Base-by-base conservation (phyloP, 2,888 invertebrate species). In the Drosophila meridiana region DNA sequence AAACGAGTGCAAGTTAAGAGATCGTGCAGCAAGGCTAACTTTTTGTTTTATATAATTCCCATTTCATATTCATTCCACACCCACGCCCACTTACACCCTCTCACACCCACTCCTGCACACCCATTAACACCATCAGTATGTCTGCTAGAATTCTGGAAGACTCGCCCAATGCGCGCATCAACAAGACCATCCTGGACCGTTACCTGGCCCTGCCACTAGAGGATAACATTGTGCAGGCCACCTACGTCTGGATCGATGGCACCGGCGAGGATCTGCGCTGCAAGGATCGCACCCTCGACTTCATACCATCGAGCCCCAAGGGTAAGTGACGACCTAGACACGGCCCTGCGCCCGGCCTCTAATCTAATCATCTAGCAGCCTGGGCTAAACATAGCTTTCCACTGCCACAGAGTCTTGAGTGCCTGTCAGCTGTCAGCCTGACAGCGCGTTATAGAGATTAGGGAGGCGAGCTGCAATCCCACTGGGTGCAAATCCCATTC, bases 231-330 rank as follows among this genome's bases (percentile, higher is more conserved):
- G 95, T 97, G 63, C 96, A 97, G 92, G 98, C 97, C 48, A 97
- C 97, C 60, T 99, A 99, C 93, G 95, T 98, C 64, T 99, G 98
- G 98, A 97, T 99, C 87, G 98, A 99, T 92, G 98, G 98, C 36
- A 96, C 97, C 28, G 98, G 97, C 30, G 98, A 98, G 92, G 95
- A 96, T 90, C 91, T 98, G 62, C 95, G 98, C 72, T 96, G 96
- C 93, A 99, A 99, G 93, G 98, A 98, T 76, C 95, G 97, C 77
- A 98, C 98, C 0, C 92, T 98, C 74, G 96, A 96, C 92, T 97
- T 96, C 90, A 95, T 97, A 79, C 98, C 98, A 3, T 95, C 95
- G 79, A 93, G 94, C 80, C 95, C 97, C 5, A 95, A 95, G 94
- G 97, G 97, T 97, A 91, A 94, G 94, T 72, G 40, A 11, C 9